phyloP scores from a whole-genome alignment of 1,140 invertebrate genomes.

The Scaptomyza montana region DNA sequence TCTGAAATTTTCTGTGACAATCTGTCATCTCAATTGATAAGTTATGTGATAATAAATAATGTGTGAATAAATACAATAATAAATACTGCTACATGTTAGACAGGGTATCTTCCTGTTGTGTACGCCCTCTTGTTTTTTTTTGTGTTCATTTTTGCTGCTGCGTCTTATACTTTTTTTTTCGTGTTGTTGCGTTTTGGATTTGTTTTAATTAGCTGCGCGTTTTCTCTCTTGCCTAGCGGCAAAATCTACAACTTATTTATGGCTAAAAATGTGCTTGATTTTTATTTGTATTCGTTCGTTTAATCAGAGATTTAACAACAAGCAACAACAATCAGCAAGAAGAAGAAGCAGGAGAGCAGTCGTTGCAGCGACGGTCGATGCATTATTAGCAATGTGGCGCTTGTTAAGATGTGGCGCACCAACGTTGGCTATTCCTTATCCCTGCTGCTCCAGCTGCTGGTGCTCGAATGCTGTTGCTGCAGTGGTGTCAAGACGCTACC shows the following conservation, averaged over 20 bases:
- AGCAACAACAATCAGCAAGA: slow-evolving; percentile 5
- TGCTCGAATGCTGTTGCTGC: slow-evolving; percentile 11
- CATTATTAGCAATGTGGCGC: slow-evolving; percentile 65
- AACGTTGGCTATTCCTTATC: slow-evolving; percentile 49
- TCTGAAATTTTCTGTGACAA: no score
- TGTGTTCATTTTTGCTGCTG: slow-evolving; percentile 4
- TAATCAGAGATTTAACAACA: slow-evolving; percentile 13
- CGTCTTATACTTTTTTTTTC: slow-evolving; percentile 11
- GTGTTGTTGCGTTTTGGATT: slow-evolving; percentile 44
- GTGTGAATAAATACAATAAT: no score
- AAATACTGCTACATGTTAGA: neutral
- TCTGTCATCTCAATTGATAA: no score
- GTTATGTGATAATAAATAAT: no score
- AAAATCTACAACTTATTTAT: slow-evolving; percentile 28
- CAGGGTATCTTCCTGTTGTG: neutral
- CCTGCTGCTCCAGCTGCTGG: slow-evolving; percentile 32
- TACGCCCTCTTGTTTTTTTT: neutral
- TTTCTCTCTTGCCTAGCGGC: slow-evolving; percentile 22
- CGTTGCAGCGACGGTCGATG: slow-evolving; percentile 20
- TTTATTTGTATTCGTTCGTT: slow-evolving; percentile 14
- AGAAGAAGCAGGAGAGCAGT: neutral
- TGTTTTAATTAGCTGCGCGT: slow-evolving; percentile 66
- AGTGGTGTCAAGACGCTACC: slow-evolving; percentile 9
- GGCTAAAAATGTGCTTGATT: slow-evolving; percentile 31
- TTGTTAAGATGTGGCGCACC: slow-evolving; percentile 64